Evolutionary conservation across 2,888 invertebrate genomes (phyloP), one percentile per base, ranked within the genome.

Genomic region (Microctonus aethiopoides): DNA sequence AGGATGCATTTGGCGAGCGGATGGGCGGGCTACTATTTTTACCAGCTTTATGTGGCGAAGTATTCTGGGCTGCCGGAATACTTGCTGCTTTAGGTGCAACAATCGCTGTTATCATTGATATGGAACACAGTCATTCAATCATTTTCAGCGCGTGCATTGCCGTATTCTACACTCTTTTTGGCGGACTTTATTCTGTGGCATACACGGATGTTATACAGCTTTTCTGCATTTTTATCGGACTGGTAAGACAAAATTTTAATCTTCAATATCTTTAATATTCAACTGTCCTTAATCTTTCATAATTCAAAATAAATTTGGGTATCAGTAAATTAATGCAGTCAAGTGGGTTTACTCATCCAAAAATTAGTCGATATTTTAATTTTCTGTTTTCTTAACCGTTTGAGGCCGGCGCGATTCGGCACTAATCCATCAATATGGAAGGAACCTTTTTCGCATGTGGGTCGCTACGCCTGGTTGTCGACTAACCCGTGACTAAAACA

Each of bases 1-100:
- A 99, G 89, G 96, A 96, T 86, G 93, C 94, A 70, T 98, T 98
- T 87, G 99, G 99, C 24, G 95, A 96, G 87, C 91, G 98, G 76
- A 98, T 99, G 96, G 99, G 99, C 26, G 98, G 98, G 0, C 89
- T 99, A 74, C 90, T 99, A 76, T 99, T 98, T 87, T 89, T 99
- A 79, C 99, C 99, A 2, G 98, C 99, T 0, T 91, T 99, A 1
- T 95, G 97, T 81, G 99, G 99, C 7, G 99, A 99, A 88, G 96
- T 98, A 5, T 99, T 99, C 89, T 99, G 99, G 99, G 98, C 98
- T 0, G 99, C 98, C 0, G 98, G 98, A 66, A 98, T 99, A 79
- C 89, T 99, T 67, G 97, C 98, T 0, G 99, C 99, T 6, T 89
- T 99, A 52, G 97, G 99, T 51, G 98, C 99, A 13, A 99, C 99